Base-by-base conservation (phyloP, 2,888 invertebrate genomes). In the Dasypolia templi region DNA sequence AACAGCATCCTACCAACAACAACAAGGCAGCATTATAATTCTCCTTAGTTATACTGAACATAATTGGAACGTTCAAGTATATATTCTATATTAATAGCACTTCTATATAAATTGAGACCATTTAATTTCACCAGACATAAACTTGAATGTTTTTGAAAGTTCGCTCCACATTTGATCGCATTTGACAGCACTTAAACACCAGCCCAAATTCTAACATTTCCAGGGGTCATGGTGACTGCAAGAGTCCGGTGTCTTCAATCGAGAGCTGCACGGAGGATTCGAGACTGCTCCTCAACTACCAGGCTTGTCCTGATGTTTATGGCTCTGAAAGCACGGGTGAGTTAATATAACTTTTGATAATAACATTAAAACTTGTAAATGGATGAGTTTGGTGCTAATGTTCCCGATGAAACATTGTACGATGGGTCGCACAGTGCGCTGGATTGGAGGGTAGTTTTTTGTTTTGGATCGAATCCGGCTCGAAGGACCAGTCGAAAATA, bases 191-290 rank as follows among this genome's bases (percentile, higher is more conserved):
- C 17, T 49, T 1, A 19, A 65, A 44, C 32, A 75, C 1, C 14
- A 42, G 6, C 35, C n/a, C n/a, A 72, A 19, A 80, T 59, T 9
- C 22, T 49, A 29, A 58, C 19, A 22, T 44, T 87, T 95, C 26
- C 94, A 96, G 98, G 77, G 99, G 98, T 5, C 98, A 98, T 90
- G 99, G 99, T 32, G 98, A 98, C 91, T 99, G 99, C 94, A 97
- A 97, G 85, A 97, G 97, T 89, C 99, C 99, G 0, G 98, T 98
- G 69, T 99, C 99, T 64, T 98, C 98, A 86, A 98, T 99, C 88
- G 99, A 99, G 94, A 98, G 98, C 89, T 99, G 99, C 94, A 99
- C 99, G 1, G 99, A 99, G 93, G 98, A 99, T 90, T 99, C 98
- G 83, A 97, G 98, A 85, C 97, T 99, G 70, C 97, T 99, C 85